Percentiles rank a stretch among this genome's conserved stretches.
phyloP scores from a whole-genome alignment of 2,113 vertebrate species.

The Opisthocomus hoazin region DNA sequence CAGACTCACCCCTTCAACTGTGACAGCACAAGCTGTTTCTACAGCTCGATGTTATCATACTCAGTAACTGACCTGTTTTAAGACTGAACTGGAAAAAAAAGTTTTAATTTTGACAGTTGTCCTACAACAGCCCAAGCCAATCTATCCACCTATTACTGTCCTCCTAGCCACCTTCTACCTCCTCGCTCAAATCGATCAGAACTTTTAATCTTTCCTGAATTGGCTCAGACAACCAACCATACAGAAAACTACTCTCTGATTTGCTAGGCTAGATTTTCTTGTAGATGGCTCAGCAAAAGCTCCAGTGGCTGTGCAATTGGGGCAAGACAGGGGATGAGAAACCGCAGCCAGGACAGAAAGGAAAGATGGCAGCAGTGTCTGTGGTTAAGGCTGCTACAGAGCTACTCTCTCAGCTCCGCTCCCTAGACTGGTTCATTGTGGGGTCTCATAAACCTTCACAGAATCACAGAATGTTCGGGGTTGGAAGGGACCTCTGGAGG shows the following conservation, averaged over 20 bases:
- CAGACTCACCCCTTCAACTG: neutral
- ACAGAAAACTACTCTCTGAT: neutral
- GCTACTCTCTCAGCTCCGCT: neutral
- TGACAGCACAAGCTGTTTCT: neutral
- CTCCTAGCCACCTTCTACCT: neutral
- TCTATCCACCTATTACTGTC: too few species aligned
- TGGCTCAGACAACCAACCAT: neutral
- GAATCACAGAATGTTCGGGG: too few species aligned
- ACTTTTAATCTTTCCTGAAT: neutral
- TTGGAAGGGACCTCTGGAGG: too few species aligned
- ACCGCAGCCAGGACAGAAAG: neutral
- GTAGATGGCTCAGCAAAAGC: neutral
- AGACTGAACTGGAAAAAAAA: neutral
- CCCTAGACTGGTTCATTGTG: too few species aligned
- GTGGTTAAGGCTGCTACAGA: neutral
- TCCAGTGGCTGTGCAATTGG: neutral
- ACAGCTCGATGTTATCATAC: neutral
- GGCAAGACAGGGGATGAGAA: neutral
- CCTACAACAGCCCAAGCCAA: too few species aligned
- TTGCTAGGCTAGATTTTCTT: neutral
- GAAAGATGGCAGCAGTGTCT: neutral
- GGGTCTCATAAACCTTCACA: neutral
- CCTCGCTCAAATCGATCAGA: neutral
- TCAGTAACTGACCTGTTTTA: neutral
- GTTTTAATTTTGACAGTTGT: too few species aligned